Percentiles rank a stretch among this genome's conserved stretches.
These are phyloP conservation scores for Oryzias melastigma DNA, from an alignment of 2,113 vertebrate genomes.

Conservation along the genomic window DNA sequence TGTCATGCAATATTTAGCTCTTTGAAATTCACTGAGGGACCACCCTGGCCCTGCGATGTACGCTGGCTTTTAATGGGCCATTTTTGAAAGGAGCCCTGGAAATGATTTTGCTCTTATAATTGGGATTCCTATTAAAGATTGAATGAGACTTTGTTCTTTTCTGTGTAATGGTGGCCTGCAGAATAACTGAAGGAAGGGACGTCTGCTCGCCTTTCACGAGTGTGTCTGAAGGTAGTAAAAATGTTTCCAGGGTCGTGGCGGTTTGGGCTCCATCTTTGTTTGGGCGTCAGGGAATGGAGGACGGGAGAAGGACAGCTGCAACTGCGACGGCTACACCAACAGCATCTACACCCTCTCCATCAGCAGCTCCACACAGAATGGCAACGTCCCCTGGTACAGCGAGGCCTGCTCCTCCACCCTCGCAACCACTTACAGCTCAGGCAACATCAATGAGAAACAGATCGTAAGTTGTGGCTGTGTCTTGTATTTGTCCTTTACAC, in stretches of 20 bases:
- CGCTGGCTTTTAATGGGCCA: slow-evolving; percentile 36
- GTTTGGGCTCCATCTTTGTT: slow-evolving; percentile 96
- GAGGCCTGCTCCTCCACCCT: slow-evolving; percentile 98
- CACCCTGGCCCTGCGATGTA: slow-evolving; percentile 41
- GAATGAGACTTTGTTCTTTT: slow-evolving; percentile 34
- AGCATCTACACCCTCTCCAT: slow-evolving; percentile 99
- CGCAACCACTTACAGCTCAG: slow-evolving; percentile 97
- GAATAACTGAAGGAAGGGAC: slow-evolving; percentile 19
- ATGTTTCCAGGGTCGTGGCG: slow-evolving; percentile 85
- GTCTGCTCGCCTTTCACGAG: background rate
- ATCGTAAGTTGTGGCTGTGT: slow-evolving; percentile 90
- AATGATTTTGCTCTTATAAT: slow-evolving; percentile 41
- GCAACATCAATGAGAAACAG: slow-evolving; percentile 93
- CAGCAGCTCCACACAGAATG: slow-evolving; percentile 94
- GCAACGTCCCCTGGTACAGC: slow-evolving; percentile 97
- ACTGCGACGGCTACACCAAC: slow-evolving; percentile 99
- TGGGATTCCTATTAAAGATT: slow-evolving; percentile 41
- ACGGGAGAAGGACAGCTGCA: slow-evolving; percentile 94
- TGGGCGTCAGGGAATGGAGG: slow-evolving; percentile 99
- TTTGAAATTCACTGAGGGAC: slow-evolving; percentile 53
- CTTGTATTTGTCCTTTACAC: slow-evolving; percentile 41
- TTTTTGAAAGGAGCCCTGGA: slow-evolving; percentile 30
- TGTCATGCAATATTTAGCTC: slow-evolving; percentile 51
- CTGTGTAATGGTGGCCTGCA: slow-evolving; percentile 8
- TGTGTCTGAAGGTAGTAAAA: slow-evolving; percentile 61